A percentile compares a stretch with the other conserved stretches of the same genome.
Conservation (phyloP, 1,140 invertebrate species). For the Phocides pigmalion region DNA sequence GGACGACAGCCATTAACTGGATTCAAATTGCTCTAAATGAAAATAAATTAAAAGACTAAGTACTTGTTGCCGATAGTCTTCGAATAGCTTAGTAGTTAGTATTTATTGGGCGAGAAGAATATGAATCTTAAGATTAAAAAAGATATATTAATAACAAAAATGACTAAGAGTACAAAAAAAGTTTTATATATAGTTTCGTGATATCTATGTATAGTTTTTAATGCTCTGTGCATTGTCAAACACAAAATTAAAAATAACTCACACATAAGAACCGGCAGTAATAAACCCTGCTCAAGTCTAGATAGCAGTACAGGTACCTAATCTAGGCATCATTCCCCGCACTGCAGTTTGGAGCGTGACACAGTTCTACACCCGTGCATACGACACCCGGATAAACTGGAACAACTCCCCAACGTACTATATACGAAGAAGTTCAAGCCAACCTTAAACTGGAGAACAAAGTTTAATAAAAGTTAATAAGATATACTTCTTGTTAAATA, state of each 20-base stretch:
- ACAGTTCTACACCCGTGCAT: constrained; percentile 12
- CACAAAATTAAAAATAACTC: no score
- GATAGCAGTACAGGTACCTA: neutral
- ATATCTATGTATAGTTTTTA: no score
- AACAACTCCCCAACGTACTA: neutral
- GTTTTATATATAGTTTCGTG: no score
- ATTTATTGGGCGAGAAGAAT: no score
- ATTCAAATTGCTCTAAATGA: constrained; percentile 2
- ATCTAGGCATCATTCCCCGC: constrained; percentile 4
- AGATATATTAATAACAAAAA: no score
- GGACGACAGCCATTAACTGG: neutral
- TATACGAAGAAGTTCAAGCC: neutral
- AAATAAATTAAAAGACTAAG: neutral
- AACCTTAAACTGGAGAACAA: neutral
- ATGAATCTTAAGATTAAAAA: no score
- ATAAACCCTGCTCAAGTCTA: neutral
- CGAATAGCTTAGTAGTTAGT: no score
- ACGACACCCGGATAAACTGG: constrained; percentile 2
- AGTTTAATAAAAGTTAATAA: no score
- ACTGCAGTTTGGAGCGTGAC: constrained; percentile 9
- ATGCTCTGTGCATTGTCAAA: no score
- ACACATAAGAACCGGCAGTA: neutral
- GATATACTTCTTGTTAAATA: no score
- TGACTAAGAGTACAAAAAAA: no score
- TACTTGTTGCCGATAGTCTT: no score